Evolutionary conservation across 2,113 vertebrate genomes (phyloP), one percentile per base, ranked within the genome.

Genomic region (Alouatta palliata): DNA sequence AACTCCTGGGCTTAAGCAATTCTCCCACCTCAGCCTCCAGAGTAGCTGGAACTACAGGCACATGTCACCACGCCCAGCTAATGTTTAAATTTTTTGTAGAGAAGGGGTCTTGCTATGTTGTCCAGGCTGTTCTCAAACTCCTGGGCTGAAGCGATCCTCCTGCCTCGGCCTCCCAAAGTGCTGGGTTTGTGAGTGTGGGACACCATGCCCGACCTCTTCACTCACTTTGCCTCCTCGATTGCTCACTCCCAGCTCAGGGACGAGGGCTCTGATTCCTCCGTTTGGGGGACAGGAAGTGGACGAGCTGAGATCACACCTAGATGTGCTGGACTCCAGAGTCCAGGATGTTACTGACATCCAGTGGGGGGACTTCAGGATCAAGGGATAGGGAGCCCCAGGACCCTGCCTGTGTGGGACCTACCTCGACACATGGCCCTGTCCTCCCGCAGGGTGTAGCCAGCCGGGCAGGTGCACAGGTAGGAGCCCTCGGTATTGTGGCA

Each of bases 371-470:
- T 5, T 40, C 0, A 14, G 0, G 35, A 30, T 16, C 4, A 25
- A 43, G 12, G 2, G 13, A 19, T 40, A 52, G 47, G 66, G 32
- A 8, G 37, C 6, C 64, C 0, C 0, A 6, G 9, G 4, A 4
- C 23, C 52, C 61, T 23, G 2, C 43, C 89, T 43, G 10, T 0
- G 32, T 9, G 0, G 8, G 2, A 0, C 98, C 98, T 97, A 99
- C 99, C 99, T 99, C 99, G 98, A 98, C 99, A 99, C 99, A 99
- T 99, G 93, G 99, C 99, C 35, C 99, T 98, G 95, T 99, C 99
- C 0, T 99, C 99, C 21, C 99, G 96, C 96, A 99, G 99, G 76
- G 99, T 98, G 0, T 99, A 99, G 20, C 99, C 99, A 0, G 99
- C 98, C 0, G 99, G 99, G 98, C 99, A 99, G 98, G 99, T 99